A percentile compares a stretch with the other conserved stretches of the same genome.
Evolutionary conservation across 2,888 invertebrate genomes (phyloP).

Genomic region (Leptothorax acervorum): DNA sequence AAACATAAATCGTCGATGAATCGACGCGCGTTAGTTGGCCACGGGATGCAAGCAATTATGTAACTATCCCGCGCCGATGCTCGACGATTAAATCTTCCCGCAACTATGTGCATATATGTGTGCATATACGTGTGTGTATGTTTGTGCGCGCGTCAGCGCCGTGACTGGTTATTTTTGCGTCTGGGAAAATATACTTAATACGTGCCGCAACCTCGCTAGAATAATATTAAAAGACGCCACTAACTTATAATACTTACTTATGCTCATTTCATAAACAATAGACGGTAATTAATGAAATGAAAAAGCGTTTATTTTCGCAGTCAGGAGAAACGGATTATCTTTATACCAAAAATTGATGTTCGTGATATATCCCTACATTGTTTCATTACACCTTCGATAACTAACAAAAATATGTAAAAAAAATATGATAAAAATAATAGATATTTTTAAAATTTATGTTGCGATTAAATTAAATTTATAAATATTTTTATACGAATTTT

Average conservation of each 20-base stretch:
- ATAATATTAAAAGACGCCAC: neutral
- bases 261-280: slow-evolving; percentile 9
- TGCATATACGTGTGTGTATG: neutral
- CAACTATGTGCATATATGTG: slow-evolving; percentile 45
- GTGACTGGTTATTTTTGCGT: slow-evolving; percentile 27
- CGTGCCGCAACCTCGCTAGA: neutral
- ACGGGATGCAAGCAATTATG: slow-evolving; percentile 72
- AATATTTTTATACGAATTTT: neutral
- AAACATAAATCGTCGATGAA: slow-evolving; percentile 73
- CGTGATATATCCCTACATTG: neutral
- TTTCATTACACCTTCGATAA: neutral
- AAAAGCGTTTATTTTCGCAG: neutral
- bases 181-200: slow-evolving; percentile 22
- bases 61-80: slow-evolving; percentile 71
- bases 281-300: neutral
- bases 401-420: neutral
- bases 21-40: slow-evolving; percentile 64
- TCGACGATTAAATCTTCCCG: slow-evolving; percentile 73
- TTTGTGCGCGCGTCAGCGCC: neutral
- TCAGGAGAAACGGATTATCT: neutral
- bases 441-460: neutral
- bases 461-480: neutral
- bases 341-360: neutral
- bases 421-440: neutral
- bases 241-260: neutral